Percentiles rank a stretch among this genome's conserved stretches.
phyloP scores from a whole-genome alignment of 2,113 vertebrate genomes.

The Tetraodon nigroviridis region DNA sequence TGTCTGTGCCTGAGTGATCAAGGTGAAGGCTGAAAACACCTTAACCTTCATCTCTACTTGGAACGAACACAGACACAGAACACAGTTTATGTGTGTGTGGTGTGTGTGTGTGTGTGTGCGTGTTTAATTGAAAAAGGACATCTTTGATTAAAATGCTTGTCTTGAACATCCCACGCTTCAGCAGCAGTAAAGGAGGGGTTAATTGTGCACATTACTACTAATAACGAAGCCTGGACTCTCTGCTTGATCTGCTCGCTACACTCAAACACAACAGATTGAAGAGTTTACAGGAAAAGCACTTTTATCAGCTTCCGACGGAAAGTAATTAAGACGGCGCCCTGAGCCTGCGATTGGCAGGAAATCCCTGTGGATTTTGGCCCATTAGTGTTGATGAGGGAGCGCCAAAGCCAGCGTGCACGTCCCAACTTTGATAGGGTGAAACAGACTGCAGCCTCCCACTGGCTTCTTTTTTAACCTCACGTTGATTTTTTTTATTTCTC shows the following conservation, averaged over 20 bases:
- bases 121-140: too few relatives aligned
- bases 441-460: slow-evolving; percentile 23
- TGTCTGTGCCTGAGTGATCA: slow-evolving; percentile 16
- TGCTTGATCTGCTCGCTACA: slow-evolving; percentile 8
- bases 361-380: slow-evolving; percentile 46
- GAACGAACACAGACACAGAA: neutral
- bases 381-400: slow-evolving; percentile 40
- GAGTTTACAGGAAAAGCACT: slow-evolving; percentile 16
- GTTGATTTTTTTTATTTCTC: neutral
- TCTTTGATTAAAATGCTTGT: too few relatives aligned
- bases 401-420: slow-evolving; percentile 8
- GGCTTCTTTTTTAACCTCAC: slow-evolving; percentile 23
- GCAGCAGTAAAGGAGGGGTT: neutral
- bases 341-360: slow-evolving; percentile 33
- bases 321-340: slow-evolving; percentile 37
- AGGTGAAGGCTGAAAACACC: slow-evolving; percentile 12
- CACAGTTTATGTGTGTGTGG: neutral
- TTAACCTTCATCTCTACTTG: slow-evolving; percentile 7
- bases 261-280: slow-evolving; percentile 20
- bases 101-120: neutral
- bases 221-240: neutral
- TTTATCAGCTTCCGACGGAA: slow-evolving; percentile 41
- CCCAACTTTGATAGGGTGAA: slow-evolving; percentile 23
- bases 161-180: neutral
- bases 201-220: neutral